Percentiles rank a stretch among this genome's conserved stretches.
Evolutionary conservation across 2,888 invertebrate species (phyloP).

Genomic region (Podabrus alpinus): DNA sequence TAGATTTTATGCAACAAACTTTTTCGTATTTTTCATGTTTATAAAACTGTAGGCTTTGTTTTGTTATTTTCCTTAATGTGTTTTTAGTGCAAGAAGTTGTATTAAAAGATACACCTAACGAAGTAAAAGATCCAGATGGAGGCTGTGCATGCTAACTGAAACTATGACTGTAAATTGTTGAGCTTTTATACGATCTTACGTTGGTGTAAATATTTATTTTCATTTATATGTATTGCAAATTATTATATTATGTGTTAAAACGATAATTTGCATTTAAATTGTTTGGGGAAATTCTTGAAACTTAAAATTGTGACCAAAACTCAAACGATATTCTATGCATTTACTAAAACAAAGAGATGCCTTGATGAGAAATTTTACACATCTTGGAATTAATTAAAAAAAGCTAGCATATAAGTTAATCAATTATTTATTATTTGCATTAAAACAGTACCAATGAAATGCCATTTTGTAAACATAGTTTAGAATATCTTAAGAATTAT

Average conservation of each 20-base stretch:
- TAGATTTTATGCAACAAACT: conserved; percentile 5
- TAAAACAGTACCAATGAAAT: background rate
- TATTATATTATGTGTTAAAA: background rate
- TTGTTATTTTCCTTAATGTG: conserved; percentile 65
- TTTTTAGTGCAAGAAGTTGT: conserved; percentile 95
- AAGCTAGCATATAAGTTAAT: background rate
- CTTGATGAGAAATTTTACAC: background rate
- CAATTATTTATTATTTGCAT: background rate
- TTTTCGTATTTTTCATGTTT: background rate
- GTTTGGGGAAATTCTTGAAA: conserved; percentile 9
- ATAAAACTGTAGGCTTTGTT: conserved; percentile 15
- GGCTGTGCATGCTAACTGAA: conserved; percentile 83
- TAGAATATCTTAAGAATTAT: background rate
- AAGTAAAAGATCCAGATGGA: conserved; percentile 90
- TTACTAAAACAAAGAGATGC: background rate
- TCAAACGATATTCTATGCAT: background rate
- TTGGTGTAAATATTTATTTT: conserved; percentile 26
- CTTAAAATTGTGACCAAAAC: conserved; percentile 6
- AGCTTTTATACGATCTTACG: conserved; percentile 24
- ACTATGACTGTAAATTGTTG: conserved; percentile 11
- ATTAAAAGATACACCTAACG: conserved; percentile 94
- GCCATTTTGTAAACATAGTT: background rate
- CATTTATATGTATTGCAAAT: conserved; percentile 25
- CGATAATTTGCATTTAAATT: conserved; percentile 10
- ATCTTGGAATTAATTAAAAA: background rate